These are phyloP conservation scores for Drosophila cyrtoloma DNA, from an alignment of 2,888 invertebrate species.

Conservation along the genomic window DNA sequence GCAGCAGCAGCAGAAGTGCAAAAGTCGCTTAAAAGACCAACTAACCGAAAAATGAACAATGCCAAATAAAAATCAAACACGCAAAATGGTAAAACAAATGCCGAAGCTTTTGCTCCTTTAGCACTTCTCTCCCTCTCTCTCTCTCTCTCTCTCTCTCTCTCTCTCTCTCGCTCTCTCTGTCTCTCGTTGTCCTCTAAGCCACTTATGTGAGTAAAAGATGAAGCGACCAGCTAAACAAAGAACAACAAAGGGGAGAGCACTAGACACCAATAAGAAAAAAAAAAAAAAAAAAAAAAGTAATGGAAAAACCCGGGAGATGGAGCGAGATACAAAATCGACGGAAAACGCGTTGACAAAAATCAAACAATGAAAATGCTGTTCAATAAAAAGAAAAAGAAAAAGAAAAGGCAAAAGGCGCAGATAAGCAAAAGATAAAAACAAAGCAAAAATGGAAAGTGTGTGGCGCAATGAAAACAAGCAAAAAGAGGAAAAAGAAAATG, in stretches of 20 bases:
- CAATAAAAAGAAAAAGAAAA: constrained; percentile 62
- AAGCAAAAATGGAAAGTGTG: constrained; percentile 51
- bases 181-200: constrained; percentile 25
- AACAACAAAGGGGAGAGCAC: constrained; percentile 48
- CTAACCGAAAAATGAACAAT: constrained; percentile 80
- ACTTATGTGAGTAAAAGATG: constrained; percentile 73
- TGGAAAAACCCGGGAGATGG: background rate
- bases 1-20: constrained; percentile 24
- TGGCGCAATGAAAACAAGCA: constrained; percentile 58
- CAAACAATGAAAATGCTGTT: constrained; percentile 74
- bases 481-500: constrained; percentile 40
- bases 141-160: background rate
- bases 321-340: constrained; percentile 22
- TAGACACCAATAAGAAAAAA: constrained; percentile 20
- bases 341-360: constrained; percentile 74
- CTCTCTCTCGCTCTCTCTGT: background rate
- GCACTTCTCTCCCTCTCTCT: background rate
- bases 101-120: constrained; percentile 26
- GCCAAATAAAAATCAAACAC: constrained; percentile 74
- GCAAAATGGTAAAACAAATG: constrained; percentile 67
- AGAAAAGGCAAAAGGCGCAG: constrained; percentile 32
- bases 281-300: background rate
- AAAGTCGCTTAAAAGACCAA: constrained; percentile 74
- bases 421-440: constrained; percentile 66
- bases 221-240: constrained; percentile 54